These are phyloP conservation scores for Procambarus virginalis DNA, from an alignment of 1,140 invertebrate genomes.

Conservation along the genomic window DNA sequence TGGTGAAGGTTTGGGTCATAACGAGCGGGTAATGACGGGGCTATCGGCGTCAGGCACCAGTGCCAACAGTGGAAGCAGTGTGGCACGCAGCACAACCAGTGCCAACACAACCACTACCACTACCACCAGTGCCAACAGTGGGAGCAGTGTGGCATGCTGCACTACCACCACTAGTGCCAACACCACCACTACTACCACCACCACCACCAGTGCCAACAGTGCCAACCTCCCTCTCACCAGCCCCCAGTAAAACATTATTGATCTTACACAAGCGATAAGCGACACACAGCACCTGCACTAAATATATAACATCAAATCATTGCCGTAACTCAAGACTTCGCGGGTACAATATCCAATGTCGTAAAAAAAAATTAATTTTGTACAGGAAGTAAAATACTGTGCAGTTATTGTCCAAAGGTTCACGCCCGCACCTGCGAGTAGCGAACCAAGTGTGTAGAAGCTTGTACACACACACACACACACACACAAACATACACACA, in stretches of 20 bases:
- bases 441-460: too few species aligned
- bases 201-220: not conserved
- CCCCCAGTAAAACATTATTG: not conserved
- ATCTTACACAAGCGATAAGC: not conserved
- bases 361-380: too few species aligned
- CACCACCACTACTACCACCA: too few species aligned
- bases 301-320: not conserved
- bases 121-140: not conserved
- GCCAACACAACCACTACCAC: not conserved
- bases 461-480: conserved; percentile 5
- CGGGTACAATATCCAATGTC: not conserved
- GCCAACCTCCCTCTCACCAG: not conserved
- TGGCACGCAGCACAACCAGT: not conserved
- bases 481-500: too few species aligned
- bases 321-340: not conserved
- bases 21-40: not conserved
- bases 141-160: not conserved
- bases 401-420: too few species aligned
- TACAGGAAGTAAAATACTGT: too few species aligned
- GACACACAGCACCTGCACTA: not conserved
- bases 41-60: not conserved
- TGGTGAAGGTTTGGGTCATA: not conserved
- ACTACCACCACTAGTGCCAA: not conserved
- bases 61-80: not conserved
- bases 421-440: too few species aligned